Evolutionary conservation across 2,888 invertebrate species (phyloP).

Genomic region (Andrena camellia): DNA sequence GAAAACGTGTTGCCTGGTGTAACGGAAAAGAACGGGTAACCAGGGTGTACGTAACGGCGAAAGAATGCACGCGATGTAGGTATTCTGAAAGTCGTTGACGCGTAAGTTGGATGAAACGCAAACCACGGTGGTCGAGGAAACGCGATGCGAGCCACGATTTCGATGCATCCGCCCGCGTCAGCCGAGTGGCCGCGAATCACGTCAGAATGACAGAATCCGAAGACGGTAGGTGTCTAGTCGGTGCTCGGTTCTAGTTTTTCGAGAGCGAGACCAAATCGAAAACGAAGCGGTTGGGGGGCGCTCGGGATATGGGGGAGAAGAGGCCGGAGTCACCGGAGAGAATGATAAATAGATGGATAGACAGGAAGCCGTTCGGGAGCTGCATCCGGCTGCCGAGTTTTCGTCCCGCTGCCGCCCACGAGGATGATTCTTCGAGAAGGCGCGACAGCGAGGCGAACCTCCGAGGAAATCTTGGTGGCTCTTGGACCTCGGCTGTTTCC

Average conservation of each 20-base stretch:
- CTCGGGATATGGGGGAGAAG: neutral
- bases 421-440: slow-evolving; percentile 57
- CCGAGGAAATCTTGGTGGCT: slow-evolving; percentile 78
- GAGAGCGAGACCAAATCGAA: slow-evolving; percentile 17
- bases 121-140: too few relatives aligned
- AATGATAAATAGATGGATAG: slow-evolving; percentile 53
- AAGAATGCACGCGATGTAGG: neutral
- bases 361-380: slow-evolving; percentile 40
- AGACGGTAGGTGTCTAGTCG: neutral
- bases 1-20: neutral
- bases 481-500: slow-evolving; percentile 65
- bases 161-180: neutral
- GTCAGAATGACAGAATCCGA: too few relatives aligned
- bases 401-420: slow-evolving; percentile 32
- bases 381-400: slow-evolving; percentile 38
- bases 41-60: neutral
- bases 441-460: slow-evolving; percentile 68
- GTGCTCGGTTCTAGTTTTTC: slow-evolving; percentile 32
- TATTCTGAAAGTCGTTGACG: neutral
- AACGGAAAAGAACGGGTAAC: neutral
- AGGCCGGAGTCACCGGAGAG: neutral
- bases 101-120: neutral
- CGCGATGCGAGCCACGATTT: neutral
- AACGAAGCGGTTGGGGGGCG: neutral
- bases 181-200: neutral